Evolutionary conservation across 2,113 vertebrate genomes (phyloP).

Genomic region (Anarhynchus alexandrinus): DNA sequence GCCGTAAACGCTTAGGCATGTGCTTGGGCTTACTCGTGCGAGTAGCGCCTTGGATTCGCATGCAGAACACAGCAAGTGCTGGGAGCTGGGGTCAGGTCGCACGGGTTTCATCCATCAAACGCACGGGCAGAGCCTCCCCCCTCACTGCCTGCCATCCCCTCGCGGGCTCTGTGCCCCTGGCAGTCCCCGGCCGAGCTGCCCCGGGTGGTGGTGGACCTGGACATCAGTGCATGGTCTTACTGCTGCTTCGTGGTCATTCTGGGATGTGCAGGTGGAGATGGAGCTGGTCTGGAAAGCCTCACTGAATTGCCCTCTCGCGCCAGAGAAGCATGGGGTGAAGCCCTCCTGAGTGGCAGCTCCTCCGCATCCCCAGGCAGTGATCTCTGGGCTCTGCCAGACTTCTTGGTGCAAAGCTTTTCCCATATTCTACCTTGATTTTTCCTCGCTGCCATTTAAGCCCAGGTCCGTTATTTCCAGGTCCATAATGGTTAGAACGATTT

Average conservation of each 20-base stretch:
- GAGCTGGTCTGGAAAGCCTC: background rate
- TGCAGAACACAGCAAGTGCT: background rate
- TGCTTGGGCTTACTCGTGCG: fast-evolving
- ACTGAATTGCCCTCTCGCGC: fast-evolving
- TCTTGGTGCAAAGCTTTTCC: background rate
- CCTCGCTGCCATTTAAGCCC: background rate
- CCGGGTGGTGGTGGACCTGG: too few relatives aligned
- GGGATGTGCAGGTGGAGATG: background rate
- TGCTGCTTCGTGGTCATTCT: background rate
- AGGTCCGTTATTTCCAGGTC: background rate
- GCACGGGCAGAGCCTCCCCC: background rate
- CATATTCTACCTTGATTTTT: background rate
- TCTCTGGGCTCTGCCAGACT: background rate
- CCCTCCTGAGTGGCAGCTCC: background rate
- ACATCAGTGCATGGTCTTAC: fast-evolving
- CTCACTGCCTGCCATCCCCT: background rate
- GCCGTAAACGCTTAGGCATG: background rate
- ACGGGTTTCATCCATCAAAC: background rate
- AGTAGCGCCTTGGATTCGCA: background rate
- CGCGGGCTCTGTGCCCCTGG: fast-evolving
- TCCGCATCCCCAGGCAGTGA: fast-evolving
- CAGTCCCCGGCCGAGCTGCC: background rate
- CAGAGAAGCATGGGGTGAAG: fast-evolving
- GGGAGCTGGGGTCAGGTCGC: fast-evolving
- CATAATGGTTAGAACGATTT: fast-evolving